Conservation (phyloP, 2,797 vertebrate genomes). For the Pangasius macronema region DNA sequence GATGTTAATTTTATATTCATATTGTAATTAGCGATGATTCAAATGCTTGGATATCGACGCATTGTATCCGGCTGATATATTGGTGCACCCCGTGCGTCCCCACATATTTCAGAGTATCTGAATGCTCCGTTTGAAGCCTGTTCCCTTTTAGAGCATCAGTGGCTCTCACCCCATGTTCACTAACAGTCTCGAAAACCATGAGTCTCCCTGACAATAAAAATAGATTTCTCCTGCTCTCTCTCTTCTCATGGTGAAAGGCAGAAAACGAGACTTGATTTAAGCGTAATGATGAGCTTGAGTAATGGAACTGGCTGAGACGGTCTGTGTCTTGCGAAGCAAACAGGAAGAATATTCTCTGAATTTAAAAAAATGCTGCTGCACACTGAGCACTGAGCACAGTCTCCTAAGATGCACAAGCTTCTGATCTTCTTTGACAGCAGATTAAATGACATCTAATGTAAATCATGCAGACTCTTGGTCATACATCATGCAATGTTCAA, state of each 20-base stretch:
- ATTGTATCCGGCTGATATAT: neutral
- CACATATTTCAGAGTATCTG: neutral
- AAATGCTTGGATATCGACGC: neutral
- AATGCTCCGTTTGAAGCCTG: constrained; percentile 24
- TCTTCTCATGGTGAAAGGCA: constrained; percentile 28
- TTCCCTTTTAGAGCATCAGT: constrained; percentile 1
- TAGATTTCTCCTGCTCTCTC: constrained; percentile 26
- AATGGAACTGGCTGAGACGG: constrained; percentile 38
- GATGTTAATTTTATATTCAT: neutral
- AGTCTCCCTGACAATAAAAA: constrained; percentile 32
- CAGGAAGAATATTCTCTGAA: neutral
- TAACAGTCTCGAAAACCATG: constrained; percentile 34
- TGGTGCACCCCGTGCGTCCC: too few species aligned
- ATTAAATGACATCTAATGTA: neutral
- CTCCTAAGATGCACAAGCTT: too few species aligned
- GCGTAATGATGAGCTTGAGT: constrained; percentile 45
- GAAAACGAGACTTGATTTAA: constrained; percentile 54
- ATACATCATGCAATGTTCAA: neutral
- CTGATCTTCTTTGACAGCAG: neutral
- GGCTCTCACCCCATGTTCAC: neutral
- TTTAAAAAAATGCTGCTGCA: neutral
- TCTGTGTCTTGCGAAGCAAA: neutral
- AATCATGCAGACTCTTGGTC: neutral
- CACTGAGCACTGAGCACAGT: too few species aligned
- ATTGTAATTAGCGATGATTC: neutral